phyloP scores from a whole-genome alignment of 92 coral and sea anemone genomes.

The Umimayanthus kanabou region DNA sequence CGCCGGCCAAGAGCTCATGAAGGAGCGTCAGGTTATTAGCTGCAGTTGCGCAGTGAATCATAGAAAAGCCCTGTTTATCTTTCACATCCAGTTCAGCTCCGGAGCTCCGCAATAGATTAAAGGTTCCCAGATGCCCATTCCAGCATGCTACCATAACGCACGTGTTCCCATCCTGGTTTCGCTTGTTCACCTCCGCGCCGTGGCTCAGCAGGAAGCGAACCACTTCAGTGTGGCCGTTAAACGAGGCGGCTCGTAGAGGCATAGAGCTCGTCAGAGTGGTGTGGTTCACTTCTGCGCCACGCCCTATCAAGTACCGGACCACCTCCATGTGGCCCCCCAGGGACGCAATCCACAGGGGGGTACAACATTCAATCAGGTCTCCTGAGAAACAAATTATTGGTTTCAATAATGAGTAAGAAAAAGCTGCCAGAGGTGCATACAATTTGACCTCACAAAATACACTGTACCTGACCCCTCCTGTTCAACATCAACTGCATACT shows the following conservation, averaged over 20 bases:
- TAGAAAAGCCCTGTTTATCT: constrained; percentile 77
- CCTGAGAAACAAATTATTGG: background rate
- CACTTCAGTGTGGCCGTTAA: constrained; percentile 78
- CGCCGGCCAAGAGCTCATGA: constrained; percentile 63
- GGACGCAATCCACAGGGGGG: constrained; percentile 80
- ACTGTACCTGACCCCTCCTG: too few species aligned
- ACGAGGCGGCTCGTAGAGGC: constrained; percentile 75
- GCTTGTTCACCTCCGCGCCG: constrained; percentile 75
- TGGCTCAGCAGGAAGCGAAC: constrained; percentile 65
- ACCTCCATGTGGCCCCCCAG: constrained; percentile 79
- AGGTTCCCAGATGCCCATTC: constrained; percentile 83
- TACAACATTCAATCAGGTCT: constrained; percentile 81
- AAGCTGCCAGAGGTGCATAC: background rate
- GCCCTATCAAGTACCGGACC: constrained; percentile 63
- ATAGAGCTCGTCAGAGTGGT: constrained; percentile 77
- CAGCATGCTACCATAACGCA: constrained; percentile 88
- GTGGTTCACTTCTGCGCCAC: constrained; percentile 78
- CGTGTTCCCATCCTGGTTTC: constrained; percentile 83
- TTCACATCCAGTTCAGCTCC: constrained; percentile 72
- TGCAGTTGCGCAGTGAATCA: constrained; percentile 81
- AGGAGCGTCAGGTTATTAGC: constrained; percentile 73
- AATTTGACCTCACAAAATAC: too few species aligned
- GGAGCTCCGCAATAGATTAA: constrained; percentile 61
- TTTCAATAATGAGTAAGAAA: background rate
- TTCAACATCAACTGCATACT: too few species aligned